These are phyloP conservation scores for Emmelina monodactyla DNA, from an alignment of 2,888 invertebrate species.

Conservation along the genomic window DNA sequence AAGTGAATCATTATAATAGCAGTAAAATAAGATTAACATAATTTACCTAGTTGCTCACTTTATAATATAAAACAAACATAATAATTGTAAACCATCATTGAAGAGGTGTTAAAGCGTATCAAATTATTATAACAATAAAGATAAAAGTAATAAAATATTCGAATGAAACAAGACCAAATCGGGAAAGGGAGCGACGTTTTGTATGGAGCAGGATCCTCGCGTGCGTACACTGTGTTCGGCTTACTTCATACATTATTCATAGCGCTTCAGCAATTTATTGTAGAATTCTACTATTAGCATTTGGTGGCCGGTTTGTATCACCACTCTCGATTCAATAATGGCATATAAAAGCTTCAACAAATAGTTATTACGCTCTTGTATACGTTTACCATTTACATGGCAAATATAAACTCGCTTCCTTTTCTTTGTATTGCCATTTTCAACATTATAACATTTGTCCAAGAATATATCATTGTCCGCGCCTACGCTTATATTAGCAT, in stretches of 20 bases:
- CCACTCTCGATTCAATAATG: conserved; percentile 13
- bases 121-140: background rate
- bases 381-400: no score
- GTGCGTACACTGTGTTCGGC: conserved; percentile 20
- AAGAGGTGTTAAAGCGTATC: background rate
- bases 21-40: no score
- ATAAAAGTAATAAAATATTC: background rate
- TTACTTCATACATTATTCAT: conserved; percentile 28
- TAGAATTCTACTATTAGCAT: conserved; percentile 26
- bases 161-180: conserved; percentile 11
- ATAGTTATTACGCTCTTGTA: conserved; percentile 3
- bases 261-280: conserved; percentile 26
- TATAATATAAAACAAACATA: no score
- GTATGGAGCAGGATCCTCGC: conserved; percentile 19
- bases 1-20: no score
- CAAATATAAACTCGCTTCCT: no score
- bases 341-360: conserved; percentile 5
- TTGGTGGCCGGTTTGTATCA: conserved; percentile 16
- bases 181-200: conserved; percentile 12
- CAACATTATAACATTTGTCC: no score
- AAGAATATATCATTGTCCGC: no score
- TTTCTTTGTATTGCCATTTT: no score
- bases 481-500: no score
- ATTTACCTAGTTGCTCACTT: no score
- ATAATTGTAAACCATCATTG: background rate